Conservation (phyloP, 1,140 invertebrate genomes). For the Lasaia peninsularis region DNA sequence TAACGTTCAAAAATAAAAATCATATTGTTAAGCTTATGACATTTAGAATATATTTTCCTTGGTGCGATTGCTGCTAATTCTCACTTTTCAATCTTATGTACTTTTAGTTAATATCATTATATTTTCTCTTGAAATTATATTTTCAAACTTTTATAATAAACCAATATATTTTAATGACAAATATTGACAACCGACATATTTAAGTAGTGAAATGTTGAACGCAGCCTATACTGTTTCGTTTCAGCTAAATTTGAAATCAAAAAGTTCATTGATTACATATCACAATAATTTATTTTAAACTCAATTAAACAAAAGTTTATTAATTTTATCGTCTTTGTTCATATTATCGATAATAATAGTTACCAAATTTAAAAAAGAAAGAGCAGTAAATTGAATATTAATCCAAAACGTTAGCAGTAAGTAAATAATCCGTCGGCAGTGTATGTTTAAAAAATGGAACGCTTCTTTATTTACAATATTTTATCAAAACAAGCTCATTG, state of each 20-base stretch:
- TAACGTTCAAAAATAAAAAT: slow-evolving; percentile 37
- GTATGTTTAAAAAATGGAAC: neutral
- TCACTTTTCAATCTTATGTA: too few species aligned
- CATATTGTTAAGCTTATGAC: too few species aligned
- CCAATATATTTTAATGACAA: neutral
- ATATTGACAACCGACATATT: neutral
- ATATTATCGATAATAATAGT: neutral
- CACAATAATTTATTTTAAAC: neutral
- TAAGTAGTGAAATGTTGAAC: neutral
- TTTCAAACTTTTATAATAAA: neutral
- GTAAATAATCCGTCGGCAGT: neutral
- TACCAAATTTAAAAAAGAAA: neutral
- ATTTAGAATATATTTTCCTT: too few species aligned
- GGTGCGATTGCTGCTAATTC: too few species aligned
- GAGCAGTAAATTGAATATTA: neutral
- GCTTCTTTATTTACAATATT: slow-evolving; percentile 11
- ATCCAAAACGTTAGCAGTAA: neutral
- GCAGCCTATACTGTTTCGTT: neutral
- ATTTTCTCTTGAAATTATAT: too few species aligned
- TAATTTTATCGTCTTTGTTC: neutral
- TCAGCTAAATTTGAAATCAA: neutral
- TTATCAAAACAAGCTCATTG: slow-evolving; percentile 8
- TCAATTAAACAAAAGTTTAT: neutral
- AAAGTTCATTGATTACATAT: too few species aligned
- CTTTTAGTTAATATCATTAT: too few species aligned